A percentile compares a stretch with the other conserved stretches of the same genome.
Conservation (phyloP, 2,888 invertebrate species). For the Leucania comma region DNA sequence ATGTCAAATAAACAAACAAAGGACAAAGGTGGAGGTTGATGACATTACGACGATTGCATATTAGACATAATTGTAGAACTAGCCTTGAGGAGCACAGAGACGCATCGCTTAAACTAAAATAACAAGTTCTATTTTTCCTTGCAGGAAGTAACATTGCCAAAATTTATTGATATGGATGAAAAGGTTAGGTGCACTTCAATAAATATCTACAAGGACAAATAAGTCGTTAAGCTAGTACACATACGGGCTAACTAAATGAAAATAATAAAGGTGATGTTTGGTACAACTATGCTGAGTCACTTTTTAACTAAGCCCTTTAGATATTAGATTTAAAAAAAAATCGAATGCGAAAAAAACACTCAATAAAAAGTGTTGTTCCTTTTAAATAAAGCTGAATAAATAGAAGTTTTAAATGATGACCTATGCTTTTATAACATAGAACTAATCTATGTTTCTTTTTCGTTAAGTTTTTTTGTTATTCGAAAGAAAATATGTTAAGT, state of each 20-base stretch:
- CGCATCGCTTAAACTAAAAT: conserved; percentile 13
- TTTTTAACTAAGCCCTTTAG: not conserved
- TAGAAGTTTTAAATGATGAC: not conserved
- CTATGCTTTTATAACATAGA: not conserved
- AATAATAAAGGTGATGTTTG: not conserved
- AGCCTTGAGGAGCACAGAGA: conserved; percentile 40
- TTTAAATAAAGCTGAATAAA: not conserved
- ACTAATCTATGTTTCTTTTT: not conserved
- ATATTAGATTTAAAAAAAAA: no score
- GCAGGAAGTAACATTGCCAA: conserved; percentile 32
- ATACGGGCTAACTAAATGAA: no score
- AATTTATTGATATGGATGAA: conserved; percentile 5
- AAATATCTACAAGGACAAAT: not conserved
- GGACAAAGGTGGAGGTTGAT: conserved; percentile 53
- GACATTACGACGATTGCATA: conserved; percentile 47
- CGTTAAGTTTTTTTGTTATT: not conserved
- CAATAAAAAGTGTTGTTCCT: no score
- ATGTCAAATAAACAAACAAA: conserved; percentile 25
- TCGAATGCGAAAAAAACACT: no score
- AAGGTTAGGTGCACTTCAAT: conserved; percentile 28
- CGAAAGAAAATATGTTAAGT: no score
- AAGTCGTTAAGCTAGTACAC: no score
- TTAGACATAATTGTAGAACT: conserved; percentile 47
- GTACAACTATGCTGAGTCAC: not conserved
- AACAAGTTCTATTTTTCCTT: conserved; percentile 18